Evolutionary conservation across 2,888 invertebrate genomes (phyloP), one percentile per base, ranked within the genome.

Genomic region (Bellardia pandia): DNA sequence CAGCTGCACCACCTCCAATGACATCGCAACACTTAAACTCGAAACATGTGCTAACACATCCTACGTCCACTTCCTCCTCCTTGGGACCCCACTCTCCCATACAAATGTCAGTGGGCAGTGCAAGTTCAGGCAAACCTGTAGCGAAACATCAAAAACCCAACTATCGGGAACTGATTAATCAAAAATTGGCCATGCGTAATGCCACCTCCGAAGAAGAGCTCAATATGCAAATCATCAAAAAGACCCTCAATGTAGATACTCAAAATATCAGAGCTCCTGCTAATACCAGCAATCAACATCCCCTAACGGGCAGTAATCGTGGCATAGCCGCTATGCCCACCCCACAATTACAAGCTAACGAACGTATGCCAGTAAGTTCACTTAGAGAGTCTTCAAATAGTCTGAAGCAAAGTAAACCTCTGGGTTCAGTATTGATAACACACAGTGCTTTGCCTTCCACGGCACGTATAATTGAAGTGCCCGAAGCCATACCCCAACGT

Each of bases 211-310:
- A 93, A 75, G 91, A 92, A 64, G 93, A 93, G 78, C 86, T 92
- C 0, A 93, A 93, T 86, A 88, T 92, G 88, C 91, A 93, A 89
- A 93, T 93, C 11, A 93, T 93, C 30, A 93, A 93, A 79, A 92
- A 93, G 85, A 92, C 93, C 0, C 89, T 93, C 0, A 93, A 93
- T 71, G 92, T 91, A 69, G 91, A 92, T 78, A 53, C 89, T 2
- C 88, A 89, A 11, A 79, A 80, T 58, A 77, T 79, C 14, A 81
- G 84, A 56, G 62, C 33, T 33, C 53, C 85, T 5, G 37, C 37
- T 6, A 37, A 37, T 5, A 37, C 75, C 66, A n/a, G 48, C 42
- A 42, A 84, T 37, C 37, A 37, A 37, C 37, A 53, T 37, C 16
- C 76, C 16, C 13, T 71, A 53, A 66, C 68, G 11, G 72, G 58